phyloP scores from a whole-genome alignment of 2,888 invertebrate genomes.

The Rapana venosa region DNA sequence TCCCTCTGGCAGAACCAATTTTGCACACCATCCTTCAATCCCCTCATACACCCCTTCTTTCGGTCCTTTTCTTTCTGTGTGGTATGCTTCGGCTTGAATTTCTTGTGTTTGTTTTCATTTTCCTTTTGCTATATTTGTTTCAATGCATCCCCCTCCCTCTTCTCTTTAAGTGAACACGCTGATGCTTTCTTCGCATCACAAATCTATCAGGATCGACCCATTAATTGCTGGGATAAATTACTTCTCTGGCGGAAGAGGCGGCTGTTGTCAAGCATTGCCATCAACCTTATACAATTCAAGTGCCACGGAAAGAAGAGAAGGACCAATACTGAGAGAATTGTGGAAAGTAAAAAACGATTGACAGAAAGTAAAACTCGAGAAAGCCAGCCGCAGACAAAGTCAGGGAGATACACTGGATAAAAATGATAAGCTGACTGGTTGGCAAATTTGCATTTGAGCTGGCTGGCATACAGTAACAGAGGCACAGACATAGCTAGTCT shows the following conservation, averaged over 20 bases:
- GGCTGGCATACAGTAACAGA: too few species aligned
- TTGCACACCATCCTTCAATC: too few species aligned
- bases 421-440: too few species aligned
- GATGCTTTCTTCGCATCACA: neutral
- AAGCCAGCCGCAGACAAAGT: neutral
- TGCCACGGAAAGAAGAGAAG: neutral
- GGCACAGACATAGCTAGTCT: too few species aligned
- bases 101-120: neutral
- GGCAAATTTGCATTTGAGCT: too few species aligned
- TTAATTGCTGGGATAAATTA: neutral
- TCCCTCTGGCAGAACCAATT: neutral
- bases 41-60: neutral
- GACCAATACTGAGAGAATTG: neutral
- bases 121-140: neutral
- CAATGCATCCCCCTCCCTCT: neutral
- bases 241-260: neutral
- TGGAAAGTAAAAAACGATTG: neutral
- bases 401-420: neutral
- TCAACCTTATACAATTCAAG: neutral
- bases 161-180: neutral
- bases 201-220: neutral
- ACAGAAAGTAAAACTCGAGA: neutral
- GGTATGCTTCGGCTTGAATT: neutral
- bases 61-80: neutral
- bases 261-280: slow-evolving; percentile 6